These are phyloP conservation scores for Drosophila leontia DNA, from an alignment of 1,140 invertebrate species.

Conservation along the genomic window DNA sequence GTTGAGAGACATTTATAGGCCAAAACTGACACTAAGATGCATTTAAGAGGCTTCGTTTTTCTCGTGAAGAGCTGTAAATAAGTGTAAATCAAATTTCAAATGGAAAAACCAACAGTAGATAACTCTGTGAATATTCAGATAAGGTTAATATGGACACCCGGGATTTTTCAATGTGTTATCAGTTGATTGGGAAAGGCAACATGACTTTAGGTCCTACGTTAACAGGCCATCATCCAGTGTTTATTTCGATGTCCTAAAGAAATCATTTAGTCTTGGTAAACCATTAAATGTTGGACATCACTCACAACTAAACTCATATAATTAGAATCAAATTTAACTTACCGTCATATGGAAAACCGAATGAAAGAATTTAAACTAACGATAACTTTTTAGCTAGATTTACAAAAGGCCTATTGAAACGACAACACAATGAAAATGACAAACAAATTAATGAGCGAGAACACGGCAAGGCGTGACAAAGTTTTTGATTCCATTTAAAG, in stretches of 20 bases:
- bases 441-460: constrained; percentile 47
- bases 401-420: constrained; percentile 53
- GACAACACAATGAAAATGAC: constrained; percentile 20
- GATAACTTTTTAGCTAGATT: constrained; percentile 77
- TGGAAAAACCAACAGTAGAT: constrained; percentile 17
- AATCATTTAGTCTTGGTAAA: background rate
- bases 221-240: constrained; percentile 9
- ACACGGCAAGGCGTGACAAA: constrained; percentile 39
- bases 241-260: constrained; percentile 3
- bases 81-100: constrained; percentile 37
- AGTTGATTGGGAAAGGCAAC: background rate
- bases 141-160: constrained; percentile 4
- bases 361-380: constrained; percentile 74
- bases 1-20: constrained; percentile 21
- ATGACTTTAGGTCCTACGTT: constrained; percentile 12
- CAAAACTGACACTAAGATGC: constrained; percentile 41
- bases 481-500: constrained; percentile 81
- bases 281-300: constrained; percentile 18
- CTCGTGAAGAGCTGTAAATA: constrained; percentile 38
- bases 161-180: constrained; percentile 13
- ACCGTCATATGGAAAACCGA: constrained; percentile 55
- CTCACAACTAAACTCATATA: constrained; percentile 28
- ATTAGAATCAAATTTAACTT: constrained; percentile 39
- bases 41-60: constrained; percentile 47
- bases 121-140: constrained; percentile 49